phyloP scores from a whole-genome alignment of 2,113 vertebrate genomes.

The Aphyosemion australe region DNA sequence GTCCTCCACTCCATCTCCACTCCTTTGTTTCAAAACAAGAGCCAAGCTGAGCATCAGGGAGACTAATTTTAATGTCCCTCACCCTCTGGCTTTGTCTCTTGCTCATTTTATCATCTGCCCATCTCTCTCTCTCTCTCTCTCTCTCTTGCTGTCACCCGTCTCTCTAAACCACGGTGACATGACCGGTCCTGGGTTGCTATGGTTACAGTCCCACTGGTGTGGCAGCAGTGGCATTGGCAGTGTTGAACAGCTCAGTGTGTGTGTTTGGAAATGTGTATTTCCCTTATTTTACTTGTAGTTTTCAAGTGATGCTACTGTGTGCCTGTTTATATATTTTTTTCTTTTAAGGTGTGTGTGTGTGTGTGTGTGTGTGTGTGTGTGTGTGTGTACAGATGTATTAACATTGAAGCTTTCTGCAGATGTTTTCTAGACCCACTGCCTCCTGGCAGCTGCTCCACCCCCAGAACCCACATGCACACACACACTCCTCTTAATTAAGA shows the following conservation, averaged over 20 bases:
- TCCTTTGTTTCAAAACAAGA: conserved; percentile 59
- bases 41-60: conserved; percentile 38
- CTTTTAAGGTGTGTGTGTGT: conserved; percentile 1
- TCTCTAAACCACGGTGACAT: conserved; percentile 81
- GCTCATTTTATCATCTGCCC: conserved; percentile 66
- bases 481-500: conserved; percentile 70
- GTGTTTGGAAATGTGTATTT: conserved; percentile 74
- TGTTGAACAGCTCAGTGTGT: conserved; percentile 62
- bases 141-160: conserved; percentile 63
- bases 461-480: conserved; percentile 73
- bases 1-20: conserved; percentile 20
- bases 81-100: conserved; percentile 61
- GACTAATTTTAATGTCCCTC: conserved; percentile 60
- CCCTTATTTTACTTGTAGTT: conserved; percentile 77
- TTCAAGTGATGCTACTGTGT: conserved; percentile 55
- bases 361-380: no score
- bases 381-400: conserved; percentile 24
- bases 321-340: no score
- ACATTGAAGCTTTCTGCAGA: conserved; percentile 87
- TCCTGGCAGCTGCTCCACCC: conserved; percentile 97
- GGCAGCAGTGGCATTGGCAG: conserved; percentile 63
- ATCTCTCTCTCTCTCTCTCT: conserved; percentile 43
- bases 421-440: conserved; percentile 94
- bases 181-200: conserved; percentile 96
- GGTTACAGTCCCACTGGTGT: conserved; percentile 93